Conservation (phyloP, 2,888 invertebrate species). For the Agrenia bidenticulata region DNA sequence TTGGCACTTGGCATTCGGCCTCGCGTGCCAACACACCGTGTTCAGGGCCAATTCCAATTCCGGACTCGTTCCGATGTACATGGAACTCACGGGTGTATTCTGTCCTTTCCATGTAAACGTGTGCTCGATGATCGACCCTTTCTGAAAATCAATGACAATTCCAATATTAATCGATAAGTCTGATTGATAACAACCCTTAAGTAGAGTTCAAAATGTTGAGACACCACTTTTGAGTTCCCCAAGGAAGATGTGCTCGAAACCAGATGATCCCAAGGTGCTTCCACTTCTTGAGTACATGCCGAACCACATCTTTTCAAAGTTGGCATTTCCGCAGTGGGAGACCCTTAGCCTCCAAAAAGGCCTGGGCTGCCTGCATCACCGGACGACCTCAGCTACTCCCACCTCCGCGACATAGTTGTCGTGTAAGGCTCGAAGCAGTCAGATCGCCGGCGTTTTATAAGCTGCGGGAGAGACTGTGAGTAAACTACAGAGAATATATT, state of each 20-base stretch:
- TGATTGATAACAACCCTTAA: conserved; percentile 36
- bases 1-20: conserved; percentile 73
- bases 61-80: conserved; percentile 84
- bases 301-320: conserved; percentile 48
- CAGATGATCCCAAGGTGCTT: conserved; percentile 79
- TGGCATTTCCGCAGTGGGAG: conserved; percentile 27
- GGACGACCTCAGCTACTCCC: conserved; percentile 68
- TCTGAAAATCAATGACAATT: conserved; percentile 37
- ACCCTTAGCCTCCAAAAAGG: conserved; percentile 58
- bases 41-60: conserved; percentile 88
- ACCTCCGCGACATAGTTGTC: conserved; percentile 83
- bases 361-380: conserved; percentile 71
- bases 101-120: conserved; percentile 67
- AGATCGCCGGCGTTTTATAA: no score
- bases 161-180: neutral
- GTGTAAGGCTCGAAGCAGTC: no score
- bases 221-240: conserved; percentile 77
- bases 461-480: no score
- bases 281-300: conserved; percentile 77
- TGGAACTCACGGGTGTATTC: conserved; percentile 73
- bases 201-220: no score
- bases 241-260: conserved; percentile 89
- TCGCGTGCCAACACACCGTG: conserved; percentile 78
- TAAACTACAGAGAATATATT: no score
- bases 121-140: conserved; percentile 64